These are phyloP conservation scores for Gymnodraco acuticeps DNA, from an alignment of 2,797 vertebrate species.

Conservation along the genomic window DNA sequence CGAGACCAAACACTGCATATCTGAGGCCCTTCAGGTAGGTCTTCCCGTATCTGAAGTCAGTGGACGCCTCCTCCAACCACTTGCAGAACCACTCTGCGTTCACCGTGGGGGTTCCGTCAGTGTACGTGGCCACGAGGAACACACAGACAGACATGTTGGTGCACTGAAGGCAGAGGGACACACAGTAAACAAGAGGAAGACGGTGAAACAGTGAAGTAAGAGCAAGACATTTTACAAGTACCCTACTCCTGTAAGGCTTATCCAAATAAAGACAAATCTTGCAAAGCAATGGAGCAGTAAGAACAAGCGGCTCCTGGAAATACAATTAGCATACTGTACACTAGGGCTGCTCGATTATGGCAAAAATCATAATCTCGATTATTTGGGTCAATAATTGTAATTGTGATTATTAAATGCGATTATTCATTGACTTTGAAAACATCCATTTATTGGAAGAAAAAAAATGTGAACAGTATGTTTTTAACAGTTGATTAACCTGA, in stretches of 20 bases:
- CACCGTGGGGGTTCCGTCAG: slow-evolving; percentile 89
- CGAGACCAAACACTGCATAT: slow-evolving; percentile 93
- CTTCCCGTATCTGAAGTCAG: slow-evolving; percentile 92
- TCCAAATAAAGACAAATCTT: background rate
- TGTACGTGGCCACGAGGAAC: slow-evolving; percentile 93
- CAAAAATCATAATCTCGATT: no score
- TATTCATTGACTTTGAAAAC: no score
- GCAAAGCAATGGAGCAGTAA: background rate
- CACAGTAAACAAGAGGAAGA: background rate
- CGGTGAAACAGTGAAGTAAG: background rate
- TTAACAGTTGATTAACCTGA: no score
- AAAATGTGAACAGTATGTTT: no score
- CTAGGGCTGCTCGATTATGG: no score
- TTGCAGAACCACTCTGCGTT: slow-evolving; percentile 94
- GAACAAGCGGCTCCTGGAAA: background rate
- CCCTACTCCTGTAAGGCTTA: background rate
- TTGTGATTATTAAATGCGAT: no score
- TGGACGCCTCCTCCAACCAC: slow-evolving; percentile 93
- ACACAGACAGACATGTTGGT: slow-evolving; percentile 87
- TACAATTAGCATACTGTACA: background rate
- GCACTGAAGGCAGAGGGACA: slow-evolving; percentile 75
- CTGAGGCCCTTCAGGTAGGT: slow-evolving; percentile 90
- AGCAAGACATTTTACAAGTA: background rate
- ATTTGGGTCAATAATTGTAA: no score
- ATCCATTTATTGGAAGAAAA: no score